Percentiles rank a stretch among this genome's conserved stretches.
These are phyloP conservation scores for Cromileptes altivelis DNA, from an alignment of 2,113 vertebrate species.

Conservation along the genomic window DNA sequence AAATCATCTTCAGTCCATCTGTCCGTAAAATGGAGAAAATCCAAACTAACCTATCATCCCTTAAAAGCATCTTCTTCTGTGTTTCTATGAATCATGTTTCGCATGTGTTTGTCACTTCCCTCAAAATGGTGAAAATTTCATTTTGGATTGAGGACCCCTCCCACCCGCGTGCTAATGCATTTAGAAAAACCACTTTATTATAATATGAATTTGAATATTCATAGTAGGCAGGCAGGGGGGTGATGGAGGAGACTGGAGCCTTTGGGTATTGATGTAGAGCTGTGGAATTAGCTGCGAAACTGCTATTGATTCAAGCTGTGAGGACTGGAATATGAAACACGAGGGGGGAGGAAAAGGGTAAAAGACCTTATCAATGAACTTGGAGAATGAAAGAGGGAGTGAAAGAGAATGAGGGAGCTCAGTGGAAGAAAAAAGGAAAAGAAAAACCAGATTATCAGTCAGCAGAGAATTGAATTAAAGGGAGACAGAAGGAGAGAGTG, in stretches of 20 bases:
- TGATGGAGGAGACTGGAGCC: constrained; percentile 63
- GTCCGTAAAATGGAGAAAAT: not conserved
- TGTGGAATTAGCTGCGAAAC: constrained; percentile 76
- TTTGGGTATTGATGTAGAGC: constrained; percentile 76
- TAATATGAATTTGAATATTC: constrained; percentile 78
- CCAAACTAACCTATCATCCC: not conserved
- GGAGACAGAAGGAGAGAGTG: constrained; percentile 62
- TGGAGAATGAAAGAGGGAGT: constrained; percentile 58
- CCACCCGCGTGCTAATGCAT: constrained; percentile 58
- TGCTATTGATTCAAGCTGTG: constrained; percentile 78
- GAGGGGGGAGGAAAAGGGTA: constrained; percentile 29
- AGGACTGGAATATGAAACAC: constrained; percentile 75
- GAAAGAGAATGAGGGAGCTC: constrained; percentile 49
- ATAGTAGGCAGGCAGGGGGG: constrained; percentile 59
- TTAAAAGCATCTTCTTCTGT: constrained; percentile 7
- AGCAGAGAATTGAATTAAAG: constrained; percentile 76
- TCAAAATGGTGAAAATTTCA: constrained; percentile 48
- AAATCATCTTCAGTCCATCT: not conserved
- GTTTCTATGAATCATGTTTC: constrained; percentile 4
- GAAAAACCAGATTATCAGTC: constrained; percentile 73
- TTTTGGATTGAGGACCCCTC: constrained; percentile 41
- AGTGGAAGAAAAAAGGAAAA: constrained; percentile 15
- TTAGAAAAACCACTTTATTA: constrained; percentile 74
- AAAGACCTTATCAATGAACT: constrained; percentile 80
- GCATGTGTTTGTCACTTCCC: constrained; percentile 13